Evolutionary conservation across 2,797 vertebrate genomes (phyloP).

Genomic region (Babyrousa celebensis): DNA sequence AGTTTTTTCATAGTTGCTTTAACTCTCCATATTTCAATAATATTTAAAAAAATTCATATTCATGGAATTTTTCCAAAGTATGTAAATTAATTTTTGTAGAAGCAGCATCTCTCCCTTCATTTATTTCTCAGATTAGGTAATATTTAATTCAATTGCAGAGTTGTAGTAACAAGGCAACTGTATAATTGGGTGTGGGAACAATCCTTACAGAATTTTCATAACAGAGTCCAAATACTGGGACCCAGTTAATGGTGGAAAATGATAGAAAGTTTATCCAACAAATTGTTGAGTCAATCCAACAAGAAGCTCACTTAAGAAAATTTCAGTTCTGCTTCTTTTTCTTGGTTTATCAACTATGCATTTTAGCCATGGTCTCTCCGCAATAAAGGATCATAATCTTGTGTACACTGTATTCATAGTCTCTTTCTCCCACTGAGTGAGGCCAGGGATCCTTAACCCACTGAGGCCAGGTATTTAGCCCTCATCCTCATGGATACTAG

Average conservation of each 20-base stretch:
- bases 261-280: neutral
- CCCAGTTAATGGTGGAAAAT: neutral
- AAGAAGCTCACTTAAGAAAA: neutral
- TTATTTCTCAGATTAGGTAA: neutral
- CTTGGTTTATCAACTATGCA: neutral
- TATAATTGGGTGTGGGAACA: neutral
- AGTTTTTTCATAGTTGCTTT: conserved; percentile 1
- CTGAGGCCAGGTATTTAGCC: no score
- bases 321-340: neutral
- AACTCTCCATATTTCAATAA: neutral
- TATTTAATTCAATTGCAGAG: neutral
- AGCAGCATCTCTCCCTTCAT: neutral
- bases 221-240: neutral
- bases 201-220: neutral
- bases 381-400: neutral
- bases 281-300: neutral
- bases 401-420: neutral
- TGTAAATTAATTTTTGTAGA: neutral
- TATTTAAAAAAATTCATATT: neutral
- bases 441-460: no score
- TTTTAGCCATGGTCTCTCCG: neutral
- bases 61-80: neutral
- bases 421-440: neutral
- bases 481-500: no score
- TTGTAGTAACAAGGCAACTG: neutral